A percentile compares a stretch with the other conserved stretches of the same genome.
Conservation (phyloP, 2,797 vertebrate species). For the Rhynchotus rufescens region DNA sequence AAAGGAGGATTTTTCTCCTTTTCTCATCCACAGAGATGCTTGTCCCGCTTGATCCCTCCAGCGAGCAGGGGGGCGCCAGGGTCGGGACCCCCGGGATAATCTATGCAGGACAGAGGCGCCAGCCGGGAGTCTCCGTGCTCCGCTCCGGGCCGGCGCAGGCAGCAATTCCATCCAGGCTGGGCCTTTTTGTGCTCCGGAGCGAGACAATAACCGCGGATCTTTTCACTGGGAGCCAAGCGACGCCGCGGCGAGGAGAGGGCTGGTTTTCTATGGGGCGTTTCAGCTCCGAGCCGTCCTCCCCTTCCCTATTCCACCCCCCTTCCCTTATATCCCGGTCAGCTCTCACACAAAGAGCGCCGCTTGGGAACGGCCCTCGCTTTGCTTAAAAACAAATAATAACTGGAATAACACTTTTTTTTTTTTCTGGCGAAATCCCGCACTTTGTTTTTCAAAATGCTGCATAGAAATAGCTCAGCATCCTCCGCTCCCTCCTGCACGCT, state of each 20-base stretch:
- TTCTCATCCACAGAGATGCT: too few species aligned
- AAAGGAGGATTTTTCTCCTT: too few species aligned
- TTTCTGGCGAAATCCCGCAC: not conserved
- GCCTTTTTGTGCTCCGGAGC: not conserved
- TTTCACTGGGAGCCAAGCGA: not conserved
- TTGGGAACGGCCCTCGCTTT: not conserved
- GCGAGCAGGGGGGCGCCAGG: too few species aligned
- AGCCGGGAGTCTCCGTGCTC: too few species aligned
- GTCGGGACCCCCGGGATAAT: too few species aligned
- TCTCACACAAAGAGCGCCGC: not conserved
- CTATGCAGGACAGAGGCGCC: too few species aligned
- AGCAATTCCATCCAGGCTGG: not conserved
- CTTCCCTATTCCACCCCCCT: not conserved
- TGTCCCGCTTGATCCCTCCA: too few species aligned
- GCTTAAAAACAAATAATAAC: not conserved
- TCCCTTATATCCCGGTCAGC: not conserved
- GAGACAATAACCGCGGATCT: not conserved
- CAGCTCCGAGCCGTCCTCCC: not conserved
- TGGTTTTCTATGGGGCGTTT: not conserved
- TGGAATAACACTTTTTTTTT: constrained; percentile 1
- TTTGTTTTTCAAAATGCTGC: constrained; percentile 15
- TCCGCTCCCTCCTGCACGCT: not conserved
- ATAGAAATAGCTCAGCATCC: not conserved
- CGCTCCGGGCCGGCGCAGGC: too few species aligned
- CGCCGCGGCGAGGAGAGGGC: too few species aligned